Evolutionary conservation across 2,113 vertebrate species (phyloP).

Genomic region (Catharus bicknelli): DNA sequence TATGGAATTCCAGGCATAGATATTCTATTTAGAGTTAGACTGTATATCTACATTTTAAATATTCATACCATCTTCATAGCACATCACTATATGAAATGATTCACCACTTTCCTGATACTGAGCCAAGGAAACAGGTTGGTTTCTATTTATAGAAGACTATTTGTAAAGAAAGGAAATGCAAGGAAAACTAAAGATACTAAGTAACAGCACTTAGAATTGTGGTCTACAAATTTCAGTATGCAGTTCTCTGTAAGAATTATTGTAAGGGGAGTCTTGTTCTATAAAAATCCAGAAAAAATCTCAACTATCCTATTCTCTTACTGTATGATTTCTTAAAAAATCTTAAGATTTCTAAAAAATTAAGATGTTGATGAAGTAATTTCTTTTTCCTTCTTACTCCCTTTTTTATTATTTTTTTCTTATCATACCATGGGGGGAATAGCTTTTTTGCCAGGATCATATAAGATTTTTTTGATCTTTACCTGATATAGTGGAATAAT

Average conservation of each 20-base stretch:
- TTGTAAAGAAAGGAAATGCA: background rate
- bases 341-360: background rate
- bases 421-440: background rate
- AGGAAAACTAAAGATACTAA: background rate
- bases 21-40: background rate
- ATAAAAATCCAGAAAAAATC: background rate
- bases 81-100: slow-evolving; percentile 10
- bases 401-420: background rate
- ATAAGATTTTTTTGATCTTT: background rate
- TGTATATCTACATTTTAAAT: slow-evolving; percentile 13
- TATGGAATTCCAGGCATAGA: background rate
- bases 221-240: background rate
- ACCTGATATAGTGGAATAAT: background rate
- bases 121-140: background rate
- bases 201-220: background rate
- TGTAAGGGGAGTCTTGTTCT: background rate
- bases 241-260: background rate
- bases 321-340: background rate
- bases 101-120: background rate
- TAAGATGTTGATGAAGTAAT: background rate
- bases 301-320: background rate
- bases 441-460: background rate
- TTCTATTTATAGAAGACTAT: background rate
- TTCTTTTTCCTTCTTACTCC: too few species aligned
- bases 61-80: background rate